A percentile compares a stretch with the other conserved stretches of the same genome.
These are phyloP conservation scores for Zaprionus tsacasi DNA, from an alignment of 1,140 invertebrate species.

Conservation along the genomic window DNA sequence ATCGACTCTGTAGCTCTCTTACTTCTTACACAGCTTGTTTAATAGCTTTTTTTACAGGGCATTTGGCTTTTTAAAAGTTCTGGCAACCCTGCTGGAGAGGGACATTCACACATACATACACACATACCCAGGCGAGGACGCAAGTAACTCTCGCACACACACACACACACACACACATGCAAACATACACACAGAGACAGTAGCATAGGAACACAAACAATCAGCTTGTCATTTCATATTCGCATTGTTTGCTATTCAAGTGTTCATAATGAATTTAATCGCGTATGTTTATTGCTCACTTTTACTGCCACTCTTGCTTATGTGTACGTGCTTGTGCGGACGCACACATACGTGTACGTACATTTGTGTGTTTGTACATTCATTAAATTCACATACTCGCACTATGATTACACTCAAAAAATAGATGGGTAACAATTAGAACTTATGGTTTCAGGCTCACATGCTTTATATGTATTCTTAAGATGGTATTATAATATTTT, in stretches of 20 bases:
- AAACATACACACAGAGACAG: slow-evolving; percentile 1
- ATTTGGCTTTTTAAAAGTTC: too few relatives aligned
- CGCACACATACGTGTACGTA: slow-evolving; percentile 4
- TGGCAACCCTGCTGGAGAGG: too few relatives aligned
- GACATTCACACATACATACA: too few relatives aligned
- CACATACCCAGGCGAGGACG: slow-evolving; percentile 22
- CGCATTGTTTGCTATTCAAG: slow-evolving; percentile 73
- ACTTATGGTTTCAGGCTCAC: background rate
- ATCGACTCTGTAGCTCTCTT: too few relatives aligned
- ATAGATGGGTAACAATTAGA: background rate
- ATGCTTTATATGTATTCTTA: background rate
- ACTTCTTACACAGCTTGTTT: too few relatives aligned
- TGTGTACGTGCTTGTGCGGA: background rate
- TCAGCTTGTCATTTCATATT: slow-evolving; percentile 74
- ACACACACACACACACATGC: slow-evolving; percentile 1
- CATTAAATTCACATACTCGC: slow-evolving; percentile 12
- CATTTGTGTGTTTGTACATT: slow-evolving; percentile 4
- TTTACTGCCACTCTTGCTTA: slow-evolving; percentile 30
- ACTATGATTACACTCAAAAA: background rate
- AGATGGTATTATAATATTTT: background rate
- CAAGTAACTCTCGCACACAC: background rate
- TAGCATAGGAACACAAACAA: slow-evolving; percentile 36
- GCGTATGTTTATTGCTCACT: slow-evolving; percentile 82
- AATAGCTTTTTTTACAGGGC: too few relatives aligned
- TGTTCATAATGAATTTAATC: slow-evolving; percentile 82